Base-by-base conservation (phyloP, 1,140 invertebrate species). In the Meloidogyne hapla region DNA sequence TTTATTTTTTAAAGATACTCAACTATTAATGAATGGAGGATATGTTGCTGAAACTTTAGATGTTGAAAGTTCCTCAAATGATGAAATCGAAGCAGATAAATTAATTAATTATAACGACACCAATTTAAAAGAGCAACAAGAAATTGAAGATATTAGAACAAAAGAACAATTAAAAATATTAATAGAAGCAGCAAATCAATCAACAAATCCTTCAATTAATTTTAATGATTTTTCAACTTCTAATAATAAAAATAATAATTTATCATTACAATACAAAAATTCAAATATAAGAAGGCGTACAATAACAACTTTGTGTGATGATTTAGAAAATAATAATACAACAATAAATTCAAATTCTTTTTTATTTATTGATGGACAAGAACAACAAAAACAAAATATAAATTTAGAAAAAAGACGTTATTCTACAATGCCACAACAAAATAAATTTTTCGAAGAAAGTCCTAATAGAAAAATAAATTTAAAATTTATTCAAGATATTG, bases 401-500 rank as follows among this genome's bases (percentile, higher is more conserved):
- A 42, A 42, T 42, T 0, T 18, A 18, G 15, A 48, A 48, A 15
- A 48, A 48, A 15, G 48, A n/a, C 48, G 48, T n/a, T 56, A 56
- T 56, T 56, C 48, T 8, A 56, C n/a, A n/a, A 56, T 56, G 48
- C 48, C 48, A n/a, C 45, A 48, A 48, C 15, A 15, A 18, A 48
- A 48, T 5, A n/a, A n/a, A n/a, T n/a, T n/a, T n/a, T n/a, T n/a
- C n/a, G n/a, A n/a, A n/a, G n/a, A n/a, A n/a, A n/a, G n/a, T n/a
- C n/a, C n/a, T 56, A 56, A 56, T 56, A 56, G 6, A 56, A 56
- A n/a, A 56, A n/a, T 56, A 6, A 21, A 56, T 56, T 56, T 56
- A n/a, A 56, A 56, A 56, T 56, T 56, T 56, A 56, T 56, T 56
- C 48, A 56, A 56, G n/a, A 21, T 56, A 18, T 56, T 56, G 48